These are phyloP conservation scores for Boleophthalmus pectinirostris DNA, from an alignment of 2,113 vertebrate genomes.

Conservation along the genomic window DNA sequence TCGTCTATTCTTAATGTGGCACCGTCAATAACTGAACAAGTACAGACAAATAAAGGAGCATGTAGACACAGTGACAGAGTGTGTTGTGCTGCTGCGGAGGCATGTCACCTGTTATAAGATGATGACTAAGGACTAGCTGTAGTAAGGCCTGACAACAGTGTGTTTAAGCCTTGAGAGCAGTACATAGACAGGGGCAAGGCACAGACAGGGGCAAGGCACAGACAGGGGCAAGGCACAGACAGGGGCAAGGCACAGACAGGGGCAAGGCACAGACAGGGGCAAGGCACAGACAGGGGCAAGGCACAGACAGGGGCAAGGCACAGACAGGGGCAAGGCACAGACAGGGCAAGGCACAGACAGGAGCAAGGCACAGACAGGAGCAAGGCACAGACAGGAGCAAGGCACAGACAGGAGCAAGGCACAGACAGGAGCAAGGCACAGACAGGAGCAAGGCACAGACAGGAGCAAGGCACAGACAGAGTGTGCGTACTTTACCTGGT, in stretches of 20 bases:
- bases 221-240: not conserved
- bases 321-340: constrained; percentile 14
- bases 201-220: not conserved
- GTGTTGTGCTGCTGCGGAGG: constrained; percentile 42
- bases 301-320: not conserved
- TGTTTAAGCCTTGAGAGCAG: no score
- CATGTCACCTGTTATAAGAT: constrained; percentile 53
- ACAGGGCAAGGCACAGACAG: constrained; percentile 19
- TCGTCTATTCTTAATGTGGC: constrained; percentile 88
- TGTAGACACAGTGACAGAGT: constrained; percentile 1
- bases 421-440: constrained; percentile 14
- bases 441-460: constrained; percentile 21
- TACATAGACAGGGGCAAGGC: not conserved
- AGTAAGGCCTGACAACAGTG: constrained; percentile 18
- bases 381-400: not conserved
- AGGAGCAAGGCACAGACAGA: constrained; percentile 13
- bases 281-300: not conserved
- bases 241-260: constrained; percentile 22
- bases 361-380: not conserved
- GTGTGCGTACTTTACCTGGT: constrained; percentile 81
- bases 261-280: constrained; percentile 24
- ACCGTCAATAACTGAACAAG: constrained; percentile 85
- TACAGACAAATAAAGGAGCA: constrained; percentile 38
- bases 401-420: not conserved
- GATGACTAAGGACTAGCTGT: constrained; percentile 43